phyloP scores from a whole-genome alignment of 1,140 invertebrate species.

The Drosophila ercepeae region DNA sequence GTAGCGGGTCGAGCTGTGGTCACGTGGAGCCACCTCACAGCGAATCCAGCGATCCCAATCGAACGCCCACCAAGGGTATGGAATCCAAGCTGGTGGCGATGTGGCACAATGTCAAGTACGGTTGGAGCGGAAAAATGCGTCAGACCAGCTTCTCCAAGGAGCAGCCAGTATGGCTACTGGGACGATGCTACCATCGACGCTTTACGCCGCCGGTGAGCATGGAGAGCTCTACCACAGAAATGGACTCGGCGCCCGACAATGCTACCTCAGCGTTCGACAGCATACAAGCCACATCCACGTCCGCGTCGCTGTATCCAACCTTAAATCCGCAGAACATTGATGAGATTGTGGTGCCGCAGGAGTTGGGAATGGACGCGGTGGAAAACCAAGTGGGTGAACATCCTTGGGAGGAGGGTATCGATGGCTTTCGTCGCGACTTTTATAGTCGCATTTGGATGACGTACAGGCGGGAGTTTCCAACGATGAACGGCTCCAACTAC shows the following conservation, averaged over 20 bases:
- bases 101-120: constrained; percentile 96
- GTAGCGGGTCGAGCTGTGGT: constrained; percentile 33
- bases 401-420: constrained; percentile 88
- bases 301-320: constrained; percentile 58
- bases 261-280: constrained; percentile 68
- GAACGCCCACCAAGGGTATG: constrained; percentile 87
- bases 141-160: constrained; percentile 92
- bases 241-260: constrained; percentile 55
- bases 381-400: constrained; percentile 85
- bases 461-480: constrained; percentile 92
- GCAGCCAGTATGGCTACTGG: constrained; percentile 93
- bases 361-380: constrained; percentile 85
- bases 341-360: constrained; percentile 80
- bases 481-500: constrained; percentile 89
- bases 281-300: constrained; percentile 34
- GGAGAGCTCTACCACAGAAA: constrained; percentile 87
- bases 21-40: constrained; percentile 50
- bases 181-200: constrained; percentile 92
- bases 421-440: constrained; percentile 92
- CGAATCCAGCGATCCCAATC: constrained; percentile 57
- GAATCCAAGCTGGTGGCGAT: constrained; percentile 92
- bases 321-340: constrained; percentile 71
- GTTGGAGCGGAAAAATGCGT: constrained; percentile 92
- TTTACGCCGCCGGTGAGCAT: constrained; percentile 87
- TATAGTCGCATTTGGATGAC: constrained; percentile 91